Conservation (phyloP, 1,140 invertebrate genomes). For the Carposina sasakii region DNA sequence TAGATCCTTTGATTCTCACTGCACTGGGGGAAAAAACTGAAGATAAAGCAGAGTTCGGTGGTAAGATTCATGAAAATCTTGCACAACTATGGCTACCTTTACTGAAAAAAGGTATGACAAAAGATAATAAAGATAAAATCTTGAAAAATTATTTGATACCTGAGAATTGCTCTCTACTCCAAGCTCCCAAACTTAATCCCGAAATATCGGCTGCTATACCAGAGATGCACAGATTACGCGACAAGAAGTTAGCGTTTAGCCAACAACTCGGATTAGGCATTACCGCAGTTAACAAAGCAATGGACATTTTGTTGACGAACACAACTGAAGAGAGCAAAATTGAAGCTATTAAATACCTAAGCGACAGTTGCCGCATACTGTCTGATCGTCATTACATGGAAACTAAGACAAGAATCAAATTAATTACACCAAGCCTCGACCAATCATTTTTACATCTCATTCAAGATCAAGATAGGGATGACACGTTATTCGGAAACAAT, state of each 20-base stretch:
- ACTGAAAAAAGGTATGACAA: not conserved
- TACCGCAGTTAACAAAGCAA: not conserved
- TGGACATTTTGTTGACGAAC: not conserved
- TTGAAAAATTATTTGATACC: slow-evolving; percentile 3
- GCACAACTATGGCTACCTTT: not conserved
- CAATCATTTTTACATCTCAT: not conserved
- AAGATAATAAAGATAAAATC: slow-evolving; percentile 1
- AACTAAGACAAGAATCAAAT: not conserved
- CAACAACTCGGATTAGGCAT: not conserved
- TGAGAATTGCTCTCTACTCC: slow-evolving; percentile 1
- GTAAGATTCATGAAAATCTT: too few relatives aligned
- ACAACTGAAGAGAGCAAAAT: not conserved
- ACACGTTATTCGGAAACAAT: too few relatives aligned
- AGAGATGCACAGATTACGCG: not conserved
- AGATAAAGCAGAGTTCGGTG: too few relatives aligned
- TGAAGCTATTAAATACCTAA: not conserved
- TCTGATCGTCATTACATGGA: not conserved
- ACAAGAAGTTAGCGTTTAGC: not conserved
- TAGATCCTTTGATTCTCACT: too few relatives aligned
- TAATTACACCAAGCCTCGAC: not conserved
- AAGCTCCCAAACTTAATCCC: slow-evolving; percentile 1
- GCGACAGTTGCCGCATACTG: too few relatives aligned
- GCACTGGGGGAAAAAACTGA: too few relatives aligned
- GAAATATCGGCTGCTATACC: slow-evolving; percentile 1
- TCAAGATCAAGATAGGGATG: not conserved